These are phyloP conservation scores for Calyptommatus sinebrachiatus DNA, from an alignment of 2,113 vertebrate genomes.

Conservation along the genomic window DNA sequence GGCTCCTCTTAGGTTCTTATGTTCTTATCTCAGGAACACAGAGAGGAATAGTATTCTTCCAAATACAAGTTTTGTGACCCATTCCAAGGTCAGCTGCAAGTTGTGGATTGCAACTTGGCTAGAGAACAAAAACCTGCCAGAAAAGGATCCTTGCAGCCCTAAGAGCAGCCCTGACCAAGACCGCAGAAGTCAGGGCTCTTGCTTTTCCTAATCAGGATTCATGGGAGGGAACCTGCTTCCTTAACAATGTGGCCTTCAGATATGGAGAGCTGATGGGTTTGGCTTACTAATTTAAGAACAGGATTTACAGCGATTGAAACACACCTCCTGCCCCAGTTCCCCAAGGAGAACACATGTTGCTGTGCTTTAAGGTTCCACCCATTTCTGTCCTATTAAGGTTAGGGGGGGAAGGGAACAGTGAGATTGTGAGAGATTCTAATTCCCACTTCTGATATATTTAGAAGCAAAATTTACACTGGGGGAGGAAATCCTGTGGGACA, in stretches of 20 bases:
- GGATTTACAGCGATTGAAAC: not conserved
- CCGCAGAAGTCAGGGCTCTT: not conserved
- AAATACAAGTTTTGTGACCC: not conserved
- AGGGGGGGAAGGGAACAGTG: not conserved
- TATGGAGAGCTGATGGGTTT: not conserved
- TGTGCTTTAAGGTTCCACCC: too few relatives aligned
- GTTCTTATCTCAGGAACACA: too few relatives aligned
- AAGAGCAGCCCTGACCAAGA: not conserved
- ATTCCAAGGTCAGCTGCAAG: too few relatives aligned
- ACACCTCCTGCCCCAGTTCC: not conserved
- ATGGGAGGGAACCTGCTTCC: not conserved
- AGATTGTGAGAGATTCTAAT: conserved; percentile 4
- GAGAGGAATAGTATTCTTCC: not conserved
- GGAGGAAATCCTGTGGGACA: not conserved
- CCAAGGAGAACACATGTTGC: not conserved
- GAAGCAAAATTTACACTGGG: conserved; percentile 11
- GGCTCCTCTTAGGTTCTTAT: too few relatives aligned
- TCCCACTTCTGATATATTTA: conserved; percentile 25
- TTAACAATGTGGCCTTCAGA: not conserved
- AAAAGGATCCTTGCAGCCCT: not conserved
- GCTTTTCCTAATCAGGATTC: not conserved
- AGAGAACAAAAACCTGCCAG: not conserved
- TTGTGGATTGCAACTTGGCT: not conserved
- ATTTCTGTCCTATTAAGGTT: not conserved
- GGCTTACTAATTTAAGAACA: not conserved